phyloP scores from a whole-genome alignment of 2,113 vertebrate genomes.

The Strix aluco region DNA sequence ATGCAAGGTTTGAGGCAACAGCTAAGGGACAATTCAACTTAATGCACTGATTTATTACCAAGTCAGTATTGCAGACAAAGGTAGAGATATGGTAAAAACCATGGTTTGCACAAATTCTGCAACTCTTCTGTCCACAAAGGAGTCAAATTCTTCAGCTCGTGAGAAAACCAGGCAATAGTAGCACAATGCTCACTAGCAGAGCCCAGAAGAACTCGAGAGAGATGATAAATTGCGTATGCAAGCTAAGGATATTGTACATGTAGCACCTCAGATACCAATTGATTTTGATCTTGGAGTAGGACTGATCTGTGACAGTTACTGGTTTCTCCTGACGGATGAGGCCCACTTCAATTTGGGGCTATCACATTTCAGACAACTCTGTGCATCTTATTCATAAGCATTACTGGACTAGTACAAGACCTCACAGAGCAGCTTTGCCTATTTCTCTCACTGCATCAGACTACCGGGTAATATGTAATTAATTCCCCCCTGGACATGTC shows the following conservation, averaged over 20 bases:
- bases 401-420: neutral
- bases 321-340: neutral
- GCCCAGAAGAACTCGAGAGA: neutral
- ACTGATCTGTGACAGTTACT: neutral
- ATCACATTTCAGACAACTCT: neutral
- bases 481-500: neutral
- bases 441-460: neutral
- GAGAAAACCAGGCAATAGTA: neutral
- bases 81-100: neutral
- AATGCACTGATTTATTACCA: neutral
- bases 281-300: neutral
- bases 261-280: neutral
- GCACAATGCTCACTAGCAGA: neutral
- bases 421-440: neutral
- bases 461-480: neutral
- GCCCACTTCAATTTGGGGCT: neutral
- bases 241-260: neutral
- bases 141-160: neutral
- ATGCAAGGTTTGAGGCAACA: neutral
- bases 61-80: neutral
- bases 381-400: rapidly evolving
- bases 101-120: neutral
- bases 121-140: neutral
- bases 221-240: neutral
- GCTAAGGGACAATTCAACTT: neutral